phyloP scores from a whole-genome alignment of 2,797 vertebrate genomes.

The Lepus oiostolus region DNA sequence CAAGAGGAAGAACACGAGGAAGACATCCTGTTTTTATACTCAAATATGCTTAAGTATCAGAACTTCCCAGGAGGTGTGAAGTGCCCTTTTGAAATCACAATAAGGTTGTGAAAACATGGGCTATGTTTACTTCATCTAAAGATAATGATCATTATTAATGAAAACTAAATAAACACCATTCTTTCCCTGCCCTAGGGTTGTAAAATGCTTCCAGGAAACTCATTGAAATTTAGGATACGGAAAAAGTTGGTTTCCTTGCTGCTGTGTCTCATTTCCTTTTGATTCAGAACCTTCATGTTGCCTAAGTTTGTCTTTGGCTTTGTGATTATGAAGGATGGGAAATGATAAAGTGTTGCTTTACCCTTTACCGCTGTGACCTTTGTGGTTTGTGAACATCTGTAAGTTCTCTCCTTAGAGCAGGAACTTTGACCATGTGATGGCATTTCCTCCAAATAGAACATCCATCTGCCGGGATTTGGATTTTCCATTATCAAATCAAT shows the following conservation, averaged over 20 bases:
- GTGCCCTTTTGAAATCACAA: conserved; percentile 41
- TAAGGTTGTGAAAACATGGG: neutral
- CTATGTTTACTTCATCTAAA: conserved; percentile 4
- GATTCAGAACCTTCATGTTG: neutral
- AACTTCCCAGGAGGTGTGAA: neutral
- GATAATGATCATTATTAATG: conserved; percentile 52
- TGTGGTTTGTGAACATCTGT: conserved; percentile 54
- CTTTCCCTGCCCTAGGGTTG: neutral
- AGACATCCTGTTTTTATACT: neutral
- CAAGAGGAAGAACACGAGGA: neutral
- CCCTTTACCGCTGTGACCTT: neutral
- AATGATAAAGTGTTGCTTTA: conserved; percentile 41
- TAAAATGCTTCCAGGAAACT: neutral
- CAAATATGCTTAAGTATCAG: neutral
- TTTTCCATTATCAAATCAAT: conserved; percentile 64
- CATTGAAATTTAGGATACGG: conserved; percentile 18
- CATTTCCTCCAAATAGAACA: conserved; percentile 68
- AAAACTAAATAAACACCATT: neutral
- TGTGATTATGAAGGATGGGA: neutral
- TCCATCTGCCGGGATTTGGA: neutral
- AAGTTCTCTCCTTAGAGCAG: conserved; percentile 29
- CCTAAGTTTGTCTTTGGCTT: neutral
- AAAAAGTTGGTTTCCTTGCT: conserved; percentile 51
- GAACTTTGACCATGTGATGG: conserved; percentile 53
- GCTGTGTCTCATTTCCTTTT: conserved; percentile 5